Evolutionary conservation across 2,113 vertebrate species (phyloP), one percentile per base, ranked within the genome.

Genomic region (Daphoenositta chrysoptera): DNA sequence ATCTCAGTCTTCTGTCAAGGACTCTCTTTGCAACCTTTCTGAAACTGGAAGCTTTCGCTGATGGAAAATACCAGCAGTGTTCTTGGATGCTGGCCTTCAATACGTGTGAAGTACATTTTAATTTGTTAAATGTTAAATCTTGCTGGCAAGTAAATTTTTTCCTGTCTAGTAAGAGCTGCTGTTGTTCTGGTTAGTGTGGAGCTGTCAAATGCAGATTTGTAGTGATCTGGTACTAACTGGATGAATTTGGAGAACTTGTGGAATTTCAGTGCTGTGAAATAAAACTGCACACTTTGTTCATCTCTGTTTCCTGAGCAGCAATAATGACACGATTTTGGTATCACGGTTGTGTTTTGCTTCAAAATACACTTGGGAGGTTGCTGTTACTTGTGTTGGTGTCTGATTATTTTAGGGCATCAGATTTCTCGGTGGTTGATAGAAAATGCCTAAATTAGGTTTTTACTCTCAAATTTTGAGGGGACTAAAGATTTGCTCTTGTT

Each of bases 211-310:
- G 3, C 45, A 13, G 21, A 22, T 75, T 71, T 91, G 64, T 83
- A 58, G 35, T 40, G 35, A 30, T 12, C 9, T n/a, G 31, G 17
- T 82, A 72, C 72, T 90, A 64, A 90, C 86, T 83, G 95, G 93
- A 81, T 83, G 56, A 63, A 80, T 78, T 92, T 69, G 82, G 64
- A 23, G 51, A 68, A 58, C 27, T 56, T 68, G 51, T 81, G 51
- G 47, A 51, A 68, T 89, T 86, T 65, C 56, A 78, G 51, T 75
- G 79, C 66, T 94, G 50, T 80, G 89, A 81, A 96, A 94, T 94
- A 89, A 97, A 96, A 35, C 64, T 92, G 71, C 60, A 81, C 42
- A 19, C 35, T 83, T 82, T 33, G 28, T 45, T 77, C 39, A 26
- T 73, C 56, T 70, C 78, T 47, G 31, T 63, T 60, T 71, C 42